Evolutionary conservation across 2,797 vertebrate species (phyloP), one percentile per base, ranked within the genome.

Genomic region (Microchirus variegatus): DNA sequence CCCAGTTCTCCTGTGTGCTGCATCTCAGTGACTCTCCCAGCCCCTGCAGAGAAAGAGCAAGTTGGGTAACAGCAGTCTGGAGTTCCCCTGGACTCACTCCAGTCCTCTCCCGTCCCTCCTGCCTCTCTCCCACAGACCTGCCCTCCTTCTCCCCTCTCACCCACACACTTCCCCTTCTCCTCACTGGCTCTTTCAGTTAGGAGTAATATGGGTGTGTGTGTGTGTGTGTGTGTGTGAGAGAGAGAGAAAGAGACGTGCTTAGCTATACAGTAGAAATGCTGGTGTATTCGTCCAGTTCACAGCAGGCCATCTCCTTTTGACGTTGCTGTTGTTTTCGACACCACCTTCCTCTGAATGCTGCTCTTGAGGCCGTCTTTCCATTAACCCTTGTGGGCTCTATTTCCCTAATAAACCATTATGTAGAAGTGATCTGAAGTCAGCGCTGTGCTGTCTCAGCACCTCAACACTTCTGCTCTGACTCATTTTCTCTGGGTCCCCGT

Each of bases 81-180:
- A 94, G 89, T 94, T 94, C 92, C 93, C 92, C 93, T 94, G 93
- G 92, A 90, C 71, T 70, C 14, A 7, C 54, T 92, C 92, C 93
- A 93, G 86, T 70, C 70, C 84, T 78, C 76, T 83, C 87, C 82
- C 84, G 85, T 82, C 80, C 81, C 81, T 87, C 63, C 80, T 62
- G 73, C 70, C 59, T 73, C 73, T 69, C 83, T 74, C 87, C 63
- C 86, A 84, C 85, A 83, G 73, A 75, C 69, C 64, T 63, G 63
- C 74, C 63, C 67, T 69, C 67, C 59, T 53, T 68, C 78, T 53
- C 57, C 74, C 44, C 68, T 42, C 73, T 69, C 78, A 67, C 72
- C 85, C 83, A 66, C 76, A 68, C 73, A 37, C 75, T 76, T 77
- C 86, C 82, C 69, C 64, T 78, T 73, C 63, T 84, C 77, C 70